Evolutionary conservation across 2,888 invertebrate genomes (phyloP), one percentile per base, ranked within the genome.

Genomic region (Abscondita cerata): DNA sequence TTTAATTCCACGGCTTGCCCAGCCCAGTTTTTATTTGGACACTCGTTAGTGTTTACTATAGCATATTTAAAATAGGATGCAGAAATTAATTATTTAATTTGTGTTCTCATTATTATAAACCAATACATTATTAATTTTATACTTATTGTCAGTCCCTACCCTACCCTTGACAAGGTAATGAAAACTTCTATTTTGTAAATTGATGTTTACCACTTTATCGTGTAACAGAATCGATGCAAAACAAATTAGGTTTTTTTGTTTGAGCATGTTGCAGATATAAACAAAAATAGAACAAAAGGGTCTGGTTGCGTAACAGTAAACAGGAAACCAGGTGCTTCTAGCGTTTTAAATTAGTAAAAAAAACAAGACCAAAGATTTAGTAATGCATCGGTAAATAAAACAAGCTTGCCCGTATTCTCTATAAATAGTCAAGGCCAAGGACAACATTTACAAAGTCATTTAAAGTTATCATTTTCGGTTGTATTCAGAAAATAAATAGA

Each of bases 351-450:
- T 19, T 19, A 46, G 41, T 38, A 18, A 55, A 55, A n/a, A 25
- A 52, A 60, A 53, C 52, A 47, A 62, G 50, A 50, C 50, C 50
- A 53, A 50, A 56, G 47, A 25, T 56, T 51, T 46, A 40, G 48
- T 47, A 41, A 44, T 47, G 55, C 25, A 52, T 41, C 59, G 52
- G 61, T 67, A 67, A 68, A 66, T 65, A 68, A 68, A 65, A 57
- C 58, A 60, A 46, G 50, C 25, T 36, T 52, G 65, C 59, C 65
- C 64, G 62, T 62, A 56, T 63, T 64, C 18, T 66, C 67, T 67
- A 68, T 64, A 65, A 67, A 60, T 67, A 64, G 63, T 59, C 68
- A 68, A 68, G 68, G 67, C 54, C 67, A 68, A 68, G 68, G 68
- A 58, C 61, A 64, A 64, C 16, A 18, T 47, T 56, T 20, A 38